These are phyloP conservation scores for Hippolais icterina DNA, from an alignment of 2,113 vertebrate species.

Conservation along the genomic window DNA sequence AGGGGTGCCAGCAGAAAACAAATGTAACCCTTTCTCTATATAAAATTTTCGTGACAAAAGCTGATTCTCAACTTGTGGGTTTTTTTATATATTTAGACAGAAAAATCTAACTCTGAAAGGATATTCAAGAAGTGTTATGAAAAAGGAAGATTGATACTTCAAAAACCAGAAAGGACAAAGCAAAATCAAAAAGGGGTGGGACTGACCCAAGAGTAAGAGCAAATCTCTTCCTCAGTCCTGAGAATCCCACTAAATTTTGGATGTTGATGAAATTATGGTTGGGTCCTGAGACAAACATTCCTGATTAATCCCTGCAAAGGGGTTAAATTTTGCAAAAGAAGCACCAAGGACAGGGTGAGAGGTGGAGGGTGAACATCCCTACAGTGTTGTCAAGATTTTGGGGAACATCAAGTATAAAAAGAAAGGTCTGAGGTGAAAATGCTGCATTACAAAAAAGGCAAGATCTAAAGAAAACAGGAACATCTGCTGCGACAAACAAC, in stretches of 20 bases:
- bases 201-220: not conserved
- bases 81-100: conserved; percentile 35
- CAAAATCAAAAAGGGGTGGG: not conserved
- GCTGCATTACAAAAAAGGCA: not conserved
- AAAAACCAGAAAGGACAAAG: not conserved
- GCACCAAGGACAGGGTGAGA: not conserved
- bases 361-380: not conserved
- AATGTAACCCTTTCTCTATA: accelerated
- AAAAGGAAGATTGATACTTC: not conserved
- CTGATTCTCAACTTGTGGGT: not conserved
- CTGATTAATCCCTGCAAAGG: not conserved
- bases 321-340: not conserved
- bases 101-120: not conserved
- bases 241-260: not conserved
- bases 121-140: not conserved
- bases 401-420: accelerated
- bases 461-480: not conserved
- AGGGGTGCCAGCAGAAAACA: conserved; percentile 15
- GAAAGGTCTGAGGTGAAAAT: not conserved
- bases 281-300: not conserved
- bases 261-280: not conserved
- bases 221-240: accelerated
- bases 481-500: not conserved
- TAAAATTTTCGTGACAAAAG: not conserved
- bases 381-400: accelerated